Evolutionary conservation across 37 sponge, comb jelly and placozoan species (phyloP).

Genomic region (Axinella damicornis): DNA sequence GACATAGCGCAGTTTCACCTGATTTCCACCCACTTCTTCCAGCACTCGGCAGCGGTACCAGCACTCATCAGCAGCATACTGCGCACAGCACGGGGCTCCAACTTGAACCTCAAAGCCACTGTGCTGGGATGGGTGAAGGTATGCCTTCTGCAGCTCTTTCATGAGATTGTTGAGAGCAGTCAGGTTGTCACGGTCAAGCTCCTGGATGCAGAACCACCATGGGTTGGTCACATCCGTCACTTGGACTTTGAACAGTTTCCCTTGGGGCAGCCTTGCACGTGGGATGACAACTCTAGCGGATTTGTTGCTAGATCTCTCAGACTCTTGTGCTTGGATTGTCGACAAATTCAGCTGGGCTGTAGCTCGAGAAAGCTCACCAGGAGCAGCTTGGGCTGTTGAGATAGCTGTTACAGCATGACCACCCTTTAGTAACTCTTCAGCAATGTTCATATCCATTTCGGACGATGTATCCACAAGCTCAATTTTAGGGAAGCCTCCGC

Average conservation of each 20-base stretch:
- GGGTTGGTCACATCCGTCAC: too few relatives aligned
- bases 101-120: not conserved
- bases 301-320: not conserved
- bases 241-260: not conserved
- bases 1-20: constrained; percentile 38
- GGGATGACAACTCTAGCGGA: too few relatives aligned
- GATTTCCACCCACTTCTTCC: not conserved
- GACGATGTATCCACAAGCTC: constrained; percentile 24
- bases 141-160: too few relatives aligned
- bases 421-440: not conserved
- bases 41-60: constrained; percentile 59
- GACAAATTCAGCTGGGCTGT: not conserved
- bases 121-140: not conserved
- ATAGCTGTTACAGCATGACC: constrained; percentile 1
- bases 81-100: constrained; percentile 51
- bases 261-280: too few relatives aligned
- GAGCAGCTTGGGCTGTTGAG: not conserved
- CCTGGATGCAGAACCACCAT: too few relatives aligned
- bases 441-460: constrained; percentile 11
- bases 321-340: not conserved
- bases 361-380: too few relatives aligned
- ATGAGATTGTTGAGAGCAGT: too few relatives aligned
- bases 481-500: not conserved
- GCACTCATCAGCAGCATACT: constrained; percentile 55
- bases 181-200: too few relatives aligned